Evolutionary conservation across 2,113 vertebrate genomes (phyloP), one percentile per base, ranked within the genome.

Genomic region (Melanostigma gelatinosum): DNA sequence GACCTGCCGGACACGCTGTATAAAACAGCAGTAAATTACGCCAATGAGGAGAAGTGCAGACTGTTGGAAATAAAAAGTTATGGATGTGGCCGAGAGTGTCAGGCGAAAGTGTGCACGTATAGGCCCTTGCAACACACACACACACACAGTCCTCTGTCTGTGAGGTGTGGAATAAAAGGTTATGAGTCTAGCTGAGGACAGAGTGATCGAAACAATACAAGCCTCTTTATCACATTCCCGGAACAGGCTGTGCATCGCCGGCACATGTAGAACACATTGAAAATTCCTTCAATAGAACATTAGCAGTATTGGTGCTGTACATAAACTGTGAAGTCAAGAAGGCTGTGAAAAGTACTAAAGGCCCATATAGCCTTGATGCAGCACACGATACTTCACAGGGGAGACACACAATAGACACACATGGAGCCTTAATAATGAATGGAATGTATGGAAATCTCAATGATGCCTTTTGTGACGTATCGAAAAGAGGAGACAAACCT

Each of bases 11-110:
- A 88, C 79, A 81, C n/a, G 69, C 83, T 71, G 84, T 87, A 89
- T 92, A 87, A 89, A 90, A 84, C 80, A 61, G 77, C 84, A 55
- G 79, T 88, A 89, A 91, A 92, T 88, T 87, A 88, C 74, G 52
- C 77, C 82, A 73, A 82, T 79, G 77, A 87, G 79, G 48, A 90
- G 83, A 83, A 77, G 80, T 85, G 85, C 85, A 86, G 86, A 87
- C 87, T 84, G 80, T 73, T 77, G 76, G 79, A 89, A 64, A 88
- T 88, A 92, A 89, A 89, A 89, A 75, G 81, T 89, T 91, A 87
- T 85, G 79, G 80, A 83, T 84, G 82, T 80, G 80, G 72, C 79
- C 64, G 69, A 74, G 69, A 57, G 82, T 72, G 77, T 71, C 80
- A 84, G 83, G 69, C 64, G 57, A 88, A 71, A 4, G 71, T 75